Evolutionary conservation across 2,113 vertebrate species (phyloP), one percentile per base, ranked within the genome.

Genomic region (Microtus montanus): DNA sequence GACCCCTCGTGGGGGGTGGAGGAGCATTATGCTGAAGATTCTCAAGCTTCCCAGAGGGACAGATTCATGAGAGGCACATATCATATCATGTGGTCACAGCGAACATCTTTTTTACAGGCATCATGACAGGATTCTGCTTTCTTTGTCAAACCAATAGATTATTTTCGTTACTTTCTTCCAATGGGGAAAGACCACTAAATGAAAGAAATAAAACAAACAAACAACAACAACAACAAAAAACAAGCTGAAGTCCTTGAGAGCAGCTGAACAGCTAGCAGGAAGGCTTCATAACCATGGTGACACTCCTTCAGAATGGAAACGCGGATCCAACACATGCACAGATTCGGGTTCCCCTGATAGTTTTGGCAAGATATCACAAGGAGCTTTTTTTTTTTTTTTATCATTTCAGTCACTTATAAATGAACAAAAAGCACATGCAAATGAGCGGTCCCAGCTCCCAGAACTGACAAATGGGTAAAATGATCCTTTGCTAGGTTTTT

Each of bases 401-500:
- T 92, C 47, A 92, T 78, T 54, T 95, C n/a, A 22, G n/a, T 93
- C 93, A 93, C 87, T 97, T 96, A 86, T 93, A 97, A 97, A 91
- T 74, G 92, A 96, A 89, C 80, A 93, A 68, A 96, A 96, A 94
- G 38, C 66, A 73, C 73, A 87, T 70, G 93, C 79, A 93, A 71
- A 91, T 75, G 91, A 96, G 80, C 85, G 49, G 44, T 33, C 38
- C 28, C 49, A 79, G 82, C 80, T 97, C 94, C 47, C 26, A 90
- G 79, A 8, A 58, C 90, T 96, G 96, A 94, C 88, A 96, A 96
- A 97, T 92, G 93, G 95, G 92, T 96, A 97, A 93, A 93, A 96
- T 86, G 88, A 90, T 93, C 85, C 61, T 95, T 91, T 87, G 82
- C 83, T 96, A 64, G 70, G 66, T 92, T 94, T 96, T 77, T 68